Evolutionary conservation across 2,797 vertebrate genomes (phyloP).

Genomic region (Nyctibius grandis): DNA sequence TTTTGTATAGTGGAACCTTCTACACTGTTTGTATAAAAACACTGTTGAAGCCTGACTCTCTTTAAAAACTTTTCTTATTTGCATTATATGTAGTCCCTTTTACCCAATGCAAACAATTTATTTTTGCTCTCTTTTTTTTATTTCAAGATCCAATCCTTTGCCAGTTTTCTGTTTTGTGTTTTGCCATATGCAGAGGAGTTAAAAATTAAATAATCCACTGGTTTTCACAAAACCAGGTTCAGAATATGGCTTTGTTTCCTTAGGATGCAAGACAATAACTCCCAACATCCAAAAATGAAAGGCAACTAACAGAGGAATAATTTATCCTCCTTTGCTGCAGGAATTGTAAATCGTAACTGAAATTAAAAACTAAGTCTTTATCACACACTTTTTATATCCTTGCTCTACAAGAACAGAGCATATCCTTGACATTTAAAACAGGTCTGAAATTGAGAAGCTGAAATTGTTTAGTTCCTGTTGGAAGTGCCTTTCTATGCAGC

Average conservation of each 20-base stretch:
- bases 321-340: not conserved
- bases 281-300: not conserved
- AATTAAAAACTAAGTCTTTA: not conserved
- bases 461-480: not conserved
- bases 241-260: not conserved
- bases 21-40: no score
- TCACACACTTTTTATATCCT: not conserved
- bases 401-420: not conserved
- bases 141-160: no score
- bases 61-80: no score
- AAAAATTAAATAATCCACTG: not conserved
- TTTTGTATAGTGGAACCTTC: no score
- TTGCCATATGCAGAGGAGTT: not conserved
- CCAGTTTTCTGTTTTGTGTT: no score
- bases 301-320: not conserved
- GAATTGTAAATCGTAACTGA: slow-evolving; percentile 17
- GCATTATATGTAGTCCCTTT: no score
- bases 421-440: slow-evolving; percentile 12
- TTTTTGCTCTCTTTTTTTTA: no score
- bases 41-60: no score
- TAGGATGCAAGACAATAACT: not conserved
- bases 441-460: not conserved
- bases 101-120: no score
- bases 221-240: not conserved
- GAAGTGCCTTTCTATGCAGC: not conserved